Base-by-base conservation (phyloP, 2,888 invertebrate genomes). In the Melikaiella ostensackeni region DNA sequence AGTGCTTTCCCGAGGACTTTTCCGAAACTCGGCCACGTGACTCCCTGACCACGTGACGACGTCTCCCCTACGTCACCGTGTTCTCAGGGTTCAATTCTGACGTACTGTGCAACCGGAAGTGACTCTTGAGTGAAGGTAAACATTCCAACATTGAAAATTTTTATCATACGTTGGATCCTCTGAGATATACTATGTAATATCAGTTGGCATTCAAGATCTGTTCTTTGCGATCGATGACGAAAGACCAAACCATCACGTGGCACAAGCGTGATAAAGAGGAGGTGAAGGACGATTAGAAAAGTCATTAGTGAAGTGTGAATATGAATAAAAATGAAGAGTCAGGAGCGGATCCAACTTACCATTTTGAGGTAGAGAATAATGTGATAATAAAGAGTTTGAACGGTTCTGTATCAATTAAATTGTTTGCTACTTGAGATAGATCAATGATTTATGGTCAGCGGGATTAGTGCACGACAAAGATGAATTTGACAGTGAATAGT, bases 1-100 rank as follows among this genome's bases (percentile, higher is more conserved):
- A 76, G 79, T 77, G 75, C 81, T 85, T 87, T 86, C 83, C 82
- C 84, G 78, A 76, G 78, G 78, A 84, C 77, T 84, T 87, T 87
- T 85, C 85, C 84, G 81, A 85, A 85, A 85, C 82, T 19, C 74
- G 42, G n/a, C 77, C 78, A 78, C 78, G 76, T 77, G 78, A 77
- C 74, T 46, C 24, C 61, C 50, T 66, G 59, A 74, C 81, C 84
- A 84, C 85, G 85, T 85, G 84, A 84, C 78, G 78, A 76, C 75
- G 70, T 63, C 57, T 74, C 70, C 57, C 70, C 74, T 70, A 80
- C 75, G 57, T 59, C 74, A 75, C 76, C 66, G 59, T 75, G 64
- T 78, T 80, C 79, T 80, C 84, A 82, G 80, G 80, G 80, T 76
- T 78, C 75, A 55, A 74, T 61, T 62, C 59, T 42, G 59, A 70